These are phyloP conservation scores for Gorsachius magnificus DNA, from an alignment of 2,797 vertebrate genomes.

Conservation along the genomic window DNA sequence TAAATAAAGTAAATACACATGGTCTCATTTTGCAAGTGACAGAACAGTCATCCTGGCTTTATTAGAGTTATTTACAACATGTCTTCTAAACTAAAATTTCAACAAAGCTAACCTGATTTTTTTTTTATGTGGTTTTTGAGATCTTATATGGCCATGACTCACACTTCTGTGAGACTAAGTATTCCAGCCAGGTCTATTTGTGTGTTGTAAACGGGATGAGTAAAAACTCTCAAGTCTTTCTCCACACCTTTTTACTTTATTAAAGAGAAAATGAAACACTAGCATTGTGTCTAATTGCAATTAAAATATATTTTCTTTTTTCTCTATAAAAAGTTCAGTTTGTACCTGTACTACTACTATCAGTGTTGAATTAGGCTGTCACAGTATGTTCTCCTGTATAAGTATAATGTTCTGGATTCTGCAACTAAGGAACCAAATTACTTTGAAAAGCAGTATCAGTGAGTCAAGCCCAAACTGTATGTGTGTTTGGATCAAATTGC, in stretches of 20 bases:
- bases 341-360: not conserved
- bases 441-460: not conserved
- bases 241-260: not conserved
- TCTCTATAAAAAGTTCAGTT: not conserved
- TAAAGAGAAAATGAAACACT: not conserved
- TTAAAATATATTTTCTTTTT: not conserved
- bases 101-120: not conserved
- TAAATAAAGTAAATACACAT: not conserved
- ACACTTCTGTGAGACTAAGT: not conserved
- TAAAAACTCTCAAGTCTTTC: not conserved
- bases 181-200: not conserved
- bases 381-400: accelerated
- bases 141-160: not conserved
- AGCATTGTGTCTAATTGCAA: not conserved
- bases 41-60: not conserved
- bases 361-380: not conserved
- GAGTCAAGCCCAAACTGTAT: not conserved
- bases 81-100: not conserved
- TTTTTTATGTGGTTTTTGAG: not conserved
- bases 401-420: not conserved
- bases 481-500: not conserved
- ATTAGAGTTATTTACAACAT: not conserved
- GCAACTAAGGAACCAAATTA: not conserved
- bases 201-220: not conserved
- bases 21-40: not conserved